Conservation (phyloP, 2,888 invertebrate genomes). For the Diloba caeruleocephala region DNA sequence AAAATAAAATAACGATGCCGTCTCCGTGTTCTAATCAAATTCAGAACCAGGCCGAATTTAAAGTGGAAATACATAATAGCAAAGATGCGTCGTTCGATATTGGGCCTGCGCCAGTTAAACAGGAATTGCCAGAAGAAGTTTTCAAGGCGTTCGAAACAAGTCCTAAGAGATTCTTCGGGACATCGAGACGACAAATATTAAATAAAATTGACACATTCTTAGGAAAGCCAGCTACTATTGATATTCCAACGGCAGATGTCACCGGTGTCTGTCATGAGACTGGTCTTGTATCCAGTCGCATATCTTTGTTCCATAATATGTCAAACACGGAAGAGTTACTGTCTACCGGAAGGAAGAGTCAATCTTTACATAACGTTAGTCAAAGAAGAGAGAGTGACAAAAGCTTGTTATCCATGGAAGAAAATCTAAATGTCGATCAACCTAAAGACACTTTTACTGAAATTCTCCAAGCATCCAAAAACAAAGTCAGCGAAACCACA, state of each 20-base stretch:
- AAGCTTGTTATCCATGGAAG: constrained; percentile 34
- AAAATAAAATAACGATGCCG: constrained; percentile 16
- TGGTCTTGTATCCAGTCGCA: constrained; percentile 85
- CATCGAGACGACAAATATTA: constrained; percentile 82
- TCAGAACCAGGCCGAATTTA: constrained; percentile 15
- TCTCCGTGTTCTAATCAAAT: neutral
- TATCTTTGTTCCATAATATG: constrained; percentile 82
- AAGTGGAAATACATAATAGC: constrained; percentile 7
- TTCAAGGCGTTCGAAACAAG: constrained; percentile 86
- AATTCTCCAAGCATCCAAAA: constrained; percentile 4
- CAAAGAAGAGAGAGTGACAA: constrained; percentile 62
- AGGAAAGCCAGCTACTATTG: constrained; percentile 70
- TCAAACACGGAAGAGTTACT: constrained; percentile 76
- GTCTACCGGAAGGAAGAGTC: constrained; percentile 68
- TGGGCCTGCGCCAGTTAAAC: constrained; percentile 62
- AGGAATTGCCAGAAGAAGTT: constrained; percentile 83
- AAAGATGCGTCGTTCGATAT: neutral
- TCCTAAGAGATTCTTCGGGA: constrained; percentile 85
- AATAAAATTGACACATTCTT: constrained; percentile 84
- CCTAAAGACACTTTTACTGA: constrained; percentile 15
- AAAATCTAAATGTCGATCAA: constrained; percentile 22
- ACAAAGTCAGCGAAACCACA: constrained; percentile 26
- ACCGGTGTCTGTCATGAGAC: constrained; percentile 71
- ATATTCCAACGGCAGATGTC: constrained; percentile 58
- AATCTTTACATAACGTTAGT: constrained; percentile 74